phyloP scores from a whole-genome alignment of 2,113 vertebrate species.

The Craseonycteris thonglongyai region DNA sequence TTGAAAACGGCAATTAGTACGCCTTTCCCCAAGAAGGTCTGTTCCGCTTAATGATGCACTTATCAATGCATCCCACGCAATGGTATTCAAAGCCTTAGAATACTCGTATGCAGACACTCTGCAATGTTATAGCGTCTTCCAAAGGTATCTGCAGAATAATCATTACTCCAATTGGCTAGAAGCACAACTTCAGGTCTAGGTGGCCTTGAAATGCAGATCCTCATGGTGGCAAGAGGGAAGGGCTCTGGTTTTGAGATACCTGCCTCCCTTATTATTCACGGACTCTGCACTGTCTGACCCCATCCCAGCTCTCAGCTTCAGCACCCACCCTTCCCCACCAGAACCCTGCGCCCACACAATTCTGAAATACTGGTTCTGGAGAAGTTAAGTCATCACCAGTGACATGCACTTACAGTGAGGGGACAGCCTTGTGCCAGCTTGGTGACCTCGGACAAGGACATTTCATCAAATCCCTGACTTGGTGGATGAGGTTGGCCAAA shows the following conservation, averaged over 20 bases:
- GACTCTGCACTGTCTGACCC: background rate
- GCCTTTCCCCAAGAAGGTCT: constrained; percentile 22
- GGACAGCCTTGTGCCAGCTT: background rate
- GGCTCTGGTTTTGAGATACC: background rate
- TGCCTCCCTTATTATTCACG: background rate
- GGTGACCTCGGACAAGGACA: background rate
- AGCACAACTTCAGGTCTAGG: background rate
- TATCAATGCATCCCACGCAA: background rate
- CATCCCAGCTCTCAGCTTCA: background rate
- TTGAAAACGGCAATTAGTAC: constrained; percentile 13
- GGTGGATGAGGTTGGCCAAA: background rate
- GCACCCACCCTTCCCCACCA: fast-evolving
- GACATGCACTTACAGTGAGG: fast-evolving
- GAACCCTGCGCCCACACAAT: background rate
- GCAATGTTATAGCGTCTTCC: background rate
- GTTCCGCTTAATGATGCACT: constrained; percentile 41
- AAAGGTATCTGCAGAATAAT: background rate
- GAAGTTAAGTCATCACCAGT: background rate
- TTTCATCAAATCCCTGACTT: background rate
- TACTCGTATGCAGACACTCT: background rate
- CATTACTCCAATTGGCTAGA: background rate
- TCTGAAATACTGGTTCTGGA: background rate
- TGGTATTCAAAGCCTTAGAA: background rate
- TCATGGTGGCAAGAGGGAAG: fast-evolving
- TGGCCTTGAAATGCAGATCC: constrained; percentile 14